Base-by-base conservation (phyloP, 2,113 vertebrate species). In the Solea senegalensis region DNA sequence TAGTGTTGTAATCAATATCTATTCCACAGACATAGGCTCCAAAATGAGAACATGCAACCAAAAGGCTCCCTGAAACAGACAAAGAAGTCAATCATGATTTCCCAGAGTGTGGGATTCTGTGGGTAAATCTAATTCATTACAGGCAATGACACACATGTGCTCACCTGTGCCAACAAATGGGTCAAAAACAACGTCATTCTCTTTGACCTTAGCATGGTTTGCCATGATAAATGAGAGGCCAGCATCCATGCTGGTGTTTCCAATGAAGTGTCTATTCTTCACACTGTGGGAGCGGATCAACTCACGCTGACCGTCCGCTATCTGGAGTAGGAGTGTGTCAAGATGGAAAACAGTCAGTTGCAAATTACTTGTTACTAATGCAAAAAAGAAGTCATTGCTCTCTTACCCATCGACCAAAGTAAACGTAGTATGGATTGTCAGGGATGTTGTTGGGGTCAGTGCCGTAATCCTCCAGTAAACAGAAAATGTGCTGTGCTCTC, bases 111-210 rank as follows among this genome's bases (percentile, higher is more conserved):
- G 49, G 27, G 7, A 15, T 11, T 8, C 7, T 7, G 11, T 39
- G 21, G 53, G 34, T 51, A 8, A 4, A 13, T 11, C 14, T 48
- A 11, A 48, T 12, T 14, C 45, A 48, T 13, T 5, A 48, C 45
- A 58, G 39, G 15, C 7, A 11, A 43, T 1, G 44, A 53, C 15
- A 52, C n/a, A 34, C 7, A 50, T 27, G 53, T 21, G 44, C 86
- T 87, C 62, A 99, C 98, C 98, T 91, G 97, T 99, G 92, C 98
- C 98, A 76, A 99, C 97, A 94, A 99, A 99, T 0, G 97, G 98
- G 91, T 99, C 98, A 85, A 95, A 99, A 1, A 99, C 95, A 41
- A 98, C 61, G 88, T 99, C 96, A 55, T 97, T 93, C 82, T 95
- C 84, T 88, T 97, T 98, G 73, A 98, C 95, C 93, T 85, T 95